A percentile compares a stretch with the other conserved stretches of the same genome.
Evolutionary conservation across 2,797 vertebrate genomes (phyloP).

Genomic region (Falco columbarius): DNA sequence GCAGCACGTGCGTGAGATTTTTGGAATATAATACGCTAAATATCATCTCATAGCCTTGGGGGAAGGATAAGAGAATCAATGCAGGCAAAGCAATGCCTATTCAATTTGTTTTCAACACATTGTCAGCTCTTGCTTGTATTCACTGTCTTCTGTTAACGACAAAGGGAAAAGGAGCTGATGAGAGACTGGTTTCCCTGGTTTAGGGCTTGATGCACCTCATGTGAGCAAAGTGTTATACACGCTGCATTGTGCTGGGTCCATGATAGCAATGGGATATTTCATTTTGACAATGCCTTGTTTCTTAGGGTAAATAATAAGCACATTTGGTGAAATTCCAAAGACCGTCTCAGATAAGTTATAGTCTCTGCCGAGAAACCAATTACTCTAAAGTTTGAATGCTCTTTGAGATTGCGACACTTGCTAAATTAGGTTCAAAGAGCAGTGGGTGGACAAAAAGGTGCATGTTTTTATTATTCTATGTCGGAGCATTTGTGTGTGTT

Average conservation of each 20-base stretch:
- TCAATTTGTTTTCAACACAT: slow-evolving; percentile 1
- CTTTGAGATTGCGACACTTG: not conserved
- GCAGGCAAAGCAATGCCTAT: not conserved
- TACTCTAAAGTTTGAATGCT: not conserved
- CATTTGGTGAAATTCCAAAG: not conserved
- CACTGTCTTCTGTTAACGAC: not conserved
- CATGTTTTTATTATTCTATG: not conserved
- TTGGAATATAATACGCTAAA: not conserved
- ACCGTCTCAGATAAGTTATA: not conserved
- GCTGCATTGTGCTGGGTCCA: not conserved
- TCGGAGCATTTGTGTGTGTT: accelerated
- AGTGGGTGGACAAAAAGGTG: not conserved
- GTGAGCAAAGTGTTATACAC: not conserved
- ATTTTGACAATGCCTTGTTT: accelerated
- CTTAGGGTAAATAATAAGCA: slow-evolving; percentile 35
- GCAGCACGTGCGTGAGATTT: not conserved
- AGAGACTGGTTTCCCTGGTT: not conserved
- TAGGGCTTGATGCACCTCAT: not conserved
- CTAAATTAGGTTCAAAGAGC: slow-evolving; percentile 50
- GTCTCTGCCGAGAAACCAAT: slow-evolving; percentile 38
- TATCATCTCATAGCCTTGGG: not conserved
- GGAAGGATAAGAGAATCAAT: not conserved
- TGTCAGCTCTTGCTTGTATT: not conserved
- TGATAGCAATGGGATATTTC: not conserved
- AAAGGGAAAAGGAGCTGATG: not conserved